A percentile compares a stretch with the other conserved stretches of the same genome.
These are phyloP conservation scores for Rhea americana DNA, from an alignment of 2,113 vertebrate genomes.

Conservation along the genomic window DNA sequence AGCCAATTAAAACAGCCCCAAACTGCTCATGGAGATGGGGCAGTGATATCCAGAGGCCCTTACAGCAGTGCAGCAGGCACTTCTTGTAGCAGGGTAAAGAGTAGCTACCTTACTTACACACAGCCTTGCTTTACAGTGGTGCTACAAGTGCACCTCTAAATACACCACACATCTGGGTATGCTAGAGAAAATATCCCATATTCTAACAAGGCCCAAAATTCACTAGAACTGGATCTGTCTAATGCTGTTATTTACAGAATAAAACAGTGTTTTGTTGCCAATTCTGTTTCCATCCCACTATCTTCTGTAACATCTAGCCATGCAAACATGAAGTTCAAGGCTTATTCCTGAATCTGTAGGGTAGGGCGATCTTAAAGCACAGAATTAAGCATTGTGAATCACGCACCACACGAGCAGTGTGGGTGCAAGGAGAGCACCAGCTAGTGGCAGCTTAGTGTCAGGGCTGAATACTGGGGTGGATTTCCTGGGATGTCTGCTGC, in stretches of 20 bases:
- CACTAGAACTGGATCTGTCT: background rate
- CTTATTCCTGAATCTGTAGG: background rate
- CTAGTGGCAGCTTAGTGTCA: background rate
- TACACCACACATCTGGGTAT: background rate
- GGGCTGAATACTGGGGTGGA: background rate
- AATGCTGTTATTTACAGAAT: background rate
- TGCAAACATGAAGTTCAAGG: background rate
- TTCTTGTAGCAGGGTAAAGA: background rate
- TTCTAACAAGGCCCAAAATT: background rate
- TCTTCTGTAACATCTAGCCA: background rate
- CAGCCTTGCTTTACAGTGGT: background rate
- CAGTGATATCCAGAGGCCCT: background rate
- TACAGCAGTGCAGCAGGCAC: background rate
- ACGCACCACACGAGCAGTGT: rapidly evolving
- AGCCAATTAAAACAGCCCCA: background rate
- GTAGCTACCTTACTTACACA: background rate
- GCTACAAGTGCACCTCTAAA: background rate
- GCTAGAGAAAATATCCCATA: background rate
- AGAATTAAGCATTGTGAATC: background rate
- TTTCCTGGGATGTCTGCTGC: background rate
- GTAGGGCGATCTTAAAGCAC: background rate
- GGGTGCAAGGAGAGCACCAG: background rate
- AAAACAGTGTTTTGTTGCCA: background rate
- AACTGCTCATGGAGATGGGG: background rate
- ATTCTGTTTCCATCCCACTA: background rate